Conservation (phyloP, 2,797 vertebrate species). For the Anas flavirostris region DNA sequence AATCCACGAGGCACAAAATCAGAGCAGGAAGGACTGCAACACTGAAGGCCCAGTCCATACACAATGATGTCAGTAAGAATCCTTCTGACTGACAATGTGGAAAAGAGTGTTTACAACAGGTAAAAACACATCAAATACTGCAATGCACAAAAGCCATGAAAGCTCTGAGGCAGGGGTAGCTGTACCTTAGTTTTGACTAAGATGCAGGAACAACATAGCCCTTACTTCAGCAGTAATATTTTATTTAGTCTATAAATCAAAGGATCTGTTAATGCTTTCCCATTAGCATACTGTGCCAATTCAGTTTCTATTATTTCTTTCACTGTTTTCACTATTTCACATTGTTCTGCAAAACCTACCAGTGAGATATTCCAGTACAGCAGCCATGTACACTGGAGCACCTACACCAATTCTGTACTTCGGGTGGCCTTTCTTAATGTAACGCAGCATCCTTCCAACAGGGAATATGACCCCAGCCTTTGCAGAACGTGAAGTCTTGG, state of each 20-base stretch:
- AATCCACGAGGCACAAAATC: background rate
- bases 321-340: background rate
- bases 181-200: background rate
- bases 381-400: constrained; percentile 96
- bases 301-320: background rate
- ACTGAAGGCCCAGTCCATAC: background rate
- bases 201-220: background rate
- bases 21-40: background rate
- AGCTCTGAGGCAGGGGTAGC: background rate
- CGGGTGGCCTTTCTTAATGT: constrained; percentile 94
- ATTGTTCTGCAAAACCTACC: constrained; percentile 79
- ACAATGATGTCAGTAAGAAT: background rate
- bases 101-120: background rate
- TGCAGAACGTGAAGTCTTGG: constrained; percentile 94
- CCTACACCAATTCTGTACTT: constrained; percentile 98
- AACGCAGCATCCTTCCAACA: constrained; percentile 96
- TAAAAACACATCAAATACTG: background rate
- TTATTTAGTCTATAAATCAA: background rate
- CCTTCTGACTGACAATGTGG: background rate
- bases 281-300: background rate
- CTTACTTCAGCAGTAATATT: background rate
- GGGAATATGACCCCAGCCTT: constrained; percentile 98
- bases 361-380: constrained; percentile 96
- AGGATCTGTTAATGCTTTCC: background rate
- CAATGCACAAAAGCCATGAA: background rate